A percentile compares a stretch with the other conserved stretches of the same genome.
phyloP scores from a whole-genome alignment of 2,797 vertebrate species.

The Sparus aurata region DNA sequence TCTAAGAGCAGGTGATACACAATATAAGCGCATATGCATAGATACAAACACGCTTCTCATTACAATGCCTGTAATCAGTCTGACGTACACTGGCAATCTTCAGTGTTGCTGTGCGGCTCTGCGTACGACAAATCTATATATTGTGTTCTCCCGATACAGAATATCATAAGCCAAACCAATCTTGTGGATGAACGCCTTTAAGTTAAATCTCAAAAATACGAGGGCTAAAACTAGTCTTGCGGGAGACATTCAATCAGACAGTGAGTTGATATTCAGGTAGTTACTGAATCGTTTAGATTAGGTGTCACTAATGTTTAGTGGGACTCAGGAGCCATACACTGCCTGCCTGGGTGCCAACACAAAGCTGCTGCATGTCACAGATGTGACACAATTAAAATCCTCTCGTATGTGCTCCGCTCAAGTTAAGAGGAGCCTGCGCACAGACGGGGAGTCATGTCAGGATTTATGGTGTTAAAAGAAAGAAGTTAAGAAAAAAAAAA shows the following conservation, averaged over 20 bases:
- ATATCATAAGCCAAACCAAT: slow-evolving; percentile 81
- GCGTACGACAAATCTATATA: slow-evolving; percentile 62
- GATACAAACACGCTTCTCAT: slow-evolving; percentile 46
- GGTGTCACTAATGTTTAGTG: slow-evolving; percentile 84
- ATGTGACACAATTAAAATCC: slow-evolving; percentile 83
- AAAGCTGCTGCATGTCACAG: slow-evolving; percentile 79
- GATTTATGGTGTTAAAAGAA: slow-evolving; percentile 48
- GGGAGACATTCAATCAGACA: slow-evolving; percentile 83
- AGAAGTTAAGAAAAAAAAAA: slow-evolving; percentile 23
- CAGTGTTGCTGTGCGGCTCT: slow-evolving; percentile 24
- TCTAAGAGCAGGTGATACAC: slow-evolving; percentile 29
- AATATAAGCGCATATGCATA: slow-evolving; percentile 7
- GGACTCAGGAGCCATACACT: slow-evolving; percentile 69
- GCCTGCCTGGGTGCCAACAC: slow-evolving; percentile 74
- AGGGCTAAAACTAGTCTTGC: slow-evolving; percentile 80
- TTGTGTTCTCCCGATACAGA: slow-evolving; percentile 59
- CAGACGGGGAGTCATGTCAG: slow-evolving; percentile 24
- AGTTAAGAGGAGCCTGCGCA: slow-evolving; percentile 35
- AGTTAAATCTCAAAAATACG: slow-evolving; percentile 81
- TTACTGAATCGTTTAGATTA: slow-evolving; percentile 88
- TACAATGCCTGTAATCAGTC: slow-evolving; percentile 58
- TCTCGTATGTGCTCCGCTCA: slow-evolving; percentile 46
- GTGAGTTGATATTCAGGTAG: slow-evolving; percentile 80
- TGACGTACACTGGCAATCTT: slow-evolving; percentile 52
- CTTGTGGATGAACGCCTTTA: slow-evolving; percentile 83